phyloP scores from a whole-genome alignment of 2,888 invertebrate genomes.

The Folsomia manolachei region DNA sequence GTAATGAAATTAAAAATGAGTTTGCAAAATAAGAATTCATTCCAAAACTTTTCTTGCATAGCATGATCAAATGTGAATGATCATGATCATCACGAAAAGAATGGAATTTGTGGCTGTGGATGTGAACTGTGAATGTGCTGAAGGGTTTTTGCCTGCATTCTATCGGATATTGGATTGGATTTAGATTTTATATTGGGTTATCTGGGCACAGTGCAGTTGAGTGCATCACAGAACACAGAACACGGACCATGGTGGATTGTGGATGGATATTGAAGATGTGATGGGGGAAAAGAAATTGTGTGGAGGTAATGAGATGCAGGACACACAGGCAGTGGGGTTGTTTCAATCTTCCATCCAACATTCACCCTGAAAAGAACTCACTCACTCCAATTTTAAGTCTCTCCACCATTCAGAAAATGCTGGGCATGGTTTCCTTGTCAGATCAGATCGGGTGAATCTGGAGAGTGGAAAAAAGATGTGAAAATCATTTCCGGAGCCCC shows the following conservation, averaged over 20 bases:
- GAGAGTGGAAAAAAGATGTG: neutral
- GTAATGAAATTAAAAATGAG: neutral
- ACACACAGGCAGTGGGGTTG: conserved; percentile 10
- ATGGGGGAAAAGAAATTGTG: conserved; percentile 14
- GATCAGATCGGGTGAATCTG: neutral
- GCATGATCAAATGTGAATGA: neutral
- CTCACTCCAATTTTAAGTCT: neutral
- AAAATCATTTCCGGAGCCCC: conserved; percentile 2
- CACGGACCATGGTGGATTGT: too few relatives aligned
- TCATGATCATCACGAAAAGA: neutral
- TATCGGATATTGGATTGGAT: conserved; percentile 2
- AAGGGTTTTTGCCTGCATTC: neutral
- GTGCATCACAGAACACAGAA: neutral
- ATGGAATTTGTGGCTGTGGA: neutral
- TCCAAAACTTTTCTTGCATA: neutral
- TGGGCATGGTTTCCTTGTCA: too few relatives aligned
- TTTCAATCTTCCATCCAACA: conserved; percentile 4
- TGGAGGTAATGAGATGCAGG: conserved; percentile 22
- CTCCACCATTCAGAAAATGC: neutral
- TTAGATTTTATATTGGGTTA: neutral
- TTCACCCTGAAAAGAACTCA: neutral
- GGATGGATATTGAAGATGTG: neutral
- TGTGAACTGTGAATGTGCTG: neutral
- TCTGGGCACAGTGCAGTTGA: neutral
- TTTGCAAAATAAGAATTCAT: neutral